Evolutionary conservation across 2,797 vertebrate genomes (phyloP).

Genomic region (Eremophila alpestris): DNA sequence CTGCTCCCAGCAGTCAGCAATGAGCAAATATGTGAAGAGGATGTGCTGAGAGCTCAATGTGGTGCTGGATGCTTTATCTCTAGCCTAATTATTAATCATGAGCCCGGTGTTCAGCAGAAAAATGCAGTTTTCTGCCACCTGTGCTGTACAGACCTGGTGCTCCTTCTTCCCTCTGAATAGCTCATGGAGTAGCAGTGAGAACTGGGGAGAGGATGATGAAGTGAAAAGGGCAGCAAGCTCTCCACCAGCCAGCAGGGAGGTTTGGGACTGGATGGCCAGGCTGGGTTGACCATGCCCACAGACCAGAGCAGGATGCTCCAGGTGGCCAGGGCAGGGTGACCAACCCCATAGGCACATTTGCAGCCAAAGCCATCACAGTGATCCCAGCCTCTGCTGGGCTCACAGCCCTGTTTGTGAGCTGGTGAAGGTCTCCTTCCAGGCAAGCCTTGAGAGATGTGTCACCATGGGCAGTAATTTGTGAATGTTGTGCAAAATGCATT

Average conservation of each 20-base stretch:
- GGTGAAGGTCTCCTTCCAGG: neutral
- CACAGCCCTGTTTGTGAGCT: neutral
- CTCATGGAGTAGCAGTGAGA: neutral
- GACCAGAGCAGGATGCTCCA: neutral
- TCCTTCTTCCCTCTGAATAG: neutral
- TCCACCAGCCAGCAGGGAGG: fast-evolving
- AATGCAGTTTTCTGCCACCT: neutral
- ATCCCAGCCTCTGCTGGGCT: neutral
- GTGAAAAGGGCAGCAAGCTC: neutral
- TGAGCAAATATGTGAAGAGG: conserved; percentile 15
- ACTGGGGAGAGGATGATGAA: neutral
- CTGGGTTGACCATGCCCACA: neutral
- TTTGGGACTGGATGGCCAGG: neutral
- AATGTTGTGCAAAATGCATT: neutral
- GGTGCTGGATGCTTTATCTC: neutral
- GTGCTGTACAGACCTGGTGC: neutral
- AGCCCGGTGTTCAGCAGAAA: neutral
- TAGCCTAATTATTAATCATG: conserved; percentile 17
- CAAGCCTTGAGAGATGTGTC: neutral
- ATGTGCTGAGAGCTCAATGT: neutral
- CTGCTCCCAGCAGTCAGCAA: neutral
- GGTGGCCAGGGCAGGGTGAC: neutral
- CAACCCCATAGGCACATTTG: neutral
- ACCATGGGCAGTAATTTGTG: neutral
- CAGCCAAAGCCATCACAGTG: neutral